Evolutionary conservation across 2,113 vertebrate genomes (phyloP), one percentile per base, ranked within the genome.

Genomic region (Poeciliopsis occidentalis): DNA sequence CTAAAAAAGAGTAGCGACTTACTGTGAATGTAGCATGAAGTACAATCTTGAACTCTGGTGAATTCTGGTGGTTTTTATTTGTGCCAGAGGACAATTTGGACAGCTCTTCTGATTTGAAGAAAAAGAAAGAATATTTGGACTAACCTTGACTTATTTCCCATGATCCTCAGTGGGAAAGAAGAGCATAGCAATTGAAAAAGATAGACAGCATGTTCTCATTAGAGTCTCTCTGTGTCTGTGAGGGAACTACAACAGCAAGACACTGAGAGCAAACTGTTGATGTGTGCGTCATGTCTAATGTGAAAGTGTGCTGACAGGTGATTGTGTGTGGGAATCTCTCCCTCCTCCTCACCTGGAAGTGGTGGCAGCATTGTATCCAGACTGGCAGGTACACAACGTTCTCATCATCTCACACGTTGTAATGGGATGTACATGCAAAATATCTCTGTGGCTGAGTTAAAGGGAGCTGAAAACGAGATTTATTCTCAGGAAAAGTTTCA

Each of bases 361-460:
- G 66, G 79, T 8, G 74, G 26, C 63, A 64, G 66, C 17, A 15
- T 41, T 67, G 47, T 64, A 81, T 81, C 0, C 5, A 83, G 80
- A 80, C 82, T 86, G 87, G 80, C 84, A 76, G 84, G 64, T 75
- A 85, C 83, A 86, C 31, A 1, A 44, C 15, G 24, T 79, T 79
- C 75, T 88, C 85, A 78, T 88, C 84, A 80, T 89, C 84, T 78
- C 80, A 64, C 70, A 70, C 73, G 76, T 61, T 64, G 67, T 86
- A 81, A 87, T 76, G 73, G 80, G 76, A 87, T 84, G 82, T 82
- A 80, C 78, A 86, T 83, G 78, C 69, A 67, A 82, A 81, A 84
- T 62, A 73, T 84, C 78, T 75, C 64, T 4, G 7, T 57, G 81
- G 72, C 60, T 2, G 2, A 30, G 51, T 0, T 13, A 41, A 71